Conservation (phyloP, 2,797 vertebrate genomes). For the Pangasius krempfi region DNA sequence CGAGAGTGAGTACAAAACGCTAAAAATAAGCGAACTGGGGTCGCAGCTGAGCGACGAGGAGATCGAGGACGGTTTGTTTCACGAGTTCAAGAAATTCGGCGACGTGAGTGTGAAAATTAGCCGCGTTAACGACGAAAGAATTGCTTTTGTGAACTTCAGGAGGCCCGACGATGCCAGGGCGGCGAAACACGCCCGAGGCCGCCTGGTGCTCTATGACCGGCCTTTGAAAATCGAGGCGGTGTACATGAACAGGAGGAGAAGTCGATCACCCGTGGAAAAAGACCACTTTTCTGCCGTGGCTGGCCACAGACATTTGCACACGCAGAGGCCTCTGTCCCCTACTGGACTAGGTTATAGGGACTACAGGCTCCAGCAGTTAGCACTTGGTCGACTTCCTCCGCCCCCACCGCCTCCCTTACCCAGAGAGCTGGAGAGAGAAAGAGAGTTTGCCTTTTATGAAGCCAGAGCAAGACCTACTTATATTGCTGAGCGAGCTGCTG, state of each 20-base stretch:
- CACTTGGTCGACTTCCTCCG: slow-evolving; percentile 89
- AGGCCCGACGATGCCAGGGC: slow-evolving; percentile 93
- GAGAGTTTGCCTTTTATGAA: slow-evolving; percentile 89
- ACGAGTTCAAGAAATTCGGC: slow-evolving; percentile 96
- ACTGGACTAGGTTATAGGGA: slow-evolving; percentile 91
- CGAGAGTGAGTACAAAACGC: slow-evolving; percentile 93
- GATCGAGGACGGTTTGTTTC: slow-evolving; percentile 96
- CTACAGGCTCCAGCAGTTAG: slow-evolving; percentile 93
- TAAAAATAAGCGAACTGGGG: slow-evolving; percentile 96
- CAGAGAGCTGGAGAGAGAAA: slow-evolving; percentile 90
- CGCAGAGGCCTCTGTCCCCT: slow-evolving; percentile 88
- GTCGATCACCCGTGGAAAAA: slow-evolving; percentile 90
- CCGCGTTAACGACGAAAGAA: slow-evolving; percentile 89
- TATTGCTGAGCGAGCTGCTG: slow-evolving; percentile 84
- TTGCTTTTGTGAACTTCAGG: slow-evolving; percentile 95
- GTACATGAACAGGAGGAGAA: slow-evolving; percentile 83
- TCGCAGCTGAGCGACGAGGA: slow-evolving; percentile 95
- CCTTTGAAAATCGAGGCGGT: slow-evolving; percentile 95
- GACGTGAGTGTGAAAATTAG: slow-evolving; percentile 98
- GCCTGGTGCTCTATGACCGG: slow-evolving; percentile 93
- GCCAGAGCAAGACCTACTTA: slow-evolving; percentile 87
- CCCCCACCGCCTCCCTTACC: slow-evolving; percentile 90
- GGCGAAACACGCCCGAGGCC: slow-evolving; percentile 90
- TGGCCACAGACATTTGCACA: slow-evolving; percentile 79
- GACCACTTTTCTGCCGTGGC: slow-evolving; percentile 80